Conservation (phyloP, 2,113 vertebrate genomes). For the Heterocephalus glaber region DNA sequence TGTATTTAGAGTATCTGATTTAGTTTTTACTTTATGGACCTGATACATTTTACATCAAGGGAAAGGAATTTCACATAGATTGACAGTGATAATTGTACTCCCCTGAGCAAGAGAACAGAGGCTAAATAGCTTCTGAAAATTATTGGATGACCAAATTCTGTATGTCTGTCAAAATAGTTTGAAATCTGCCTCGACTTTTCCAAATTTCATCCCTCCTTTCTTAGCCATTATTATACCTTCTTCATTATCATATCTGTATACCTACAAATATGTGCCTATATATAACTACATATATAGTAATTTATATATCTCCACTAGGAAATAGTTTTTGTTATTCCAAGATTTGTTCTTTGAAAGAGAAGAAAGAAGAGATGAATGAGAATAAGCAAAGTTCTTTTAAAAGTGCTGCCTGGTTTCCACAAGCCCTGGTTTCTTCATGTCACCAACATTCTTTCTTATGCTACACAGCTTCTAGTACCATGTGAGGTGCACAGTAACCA, state of each 20-base stretch:
- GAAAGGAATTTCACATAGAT: not conserved
- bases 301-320: not conserved
- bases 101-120: not conserved
- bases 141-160: constrained; percentile 4
- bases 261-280: not conserved
- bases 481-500: not conserved
- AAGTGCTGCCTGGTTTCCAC: not conserved
- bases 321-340: constrained; percentile 6
- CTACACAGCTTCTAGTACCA: not conserved
- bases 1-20: not conserved
- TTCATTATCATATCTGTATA: not conserved
- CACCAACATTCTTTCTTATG: constrained; percentile 4
- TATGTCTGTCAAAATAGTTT: constrained; percentile 1
- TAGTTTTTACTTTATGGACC: not conserved
- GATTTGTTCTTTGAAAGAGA: constrained; percentile 6
- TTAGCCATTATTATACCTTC: not conserved
- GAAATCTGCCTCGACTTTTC: not conserved
- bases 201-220: not conserved
- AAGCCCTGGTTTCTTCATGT: not conserved
- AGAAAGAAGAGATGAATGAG: constrained; percentile 20
- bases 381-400: constrained; percentile 23
- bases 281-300: not conserved
- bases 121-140: constrained; percentile 13
- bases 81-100: not conserved
- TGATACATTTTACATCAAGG: not conserved